Conservation (phyloP, 2,888 invertebrate genomes). For the Acleris emargana region DNA sequence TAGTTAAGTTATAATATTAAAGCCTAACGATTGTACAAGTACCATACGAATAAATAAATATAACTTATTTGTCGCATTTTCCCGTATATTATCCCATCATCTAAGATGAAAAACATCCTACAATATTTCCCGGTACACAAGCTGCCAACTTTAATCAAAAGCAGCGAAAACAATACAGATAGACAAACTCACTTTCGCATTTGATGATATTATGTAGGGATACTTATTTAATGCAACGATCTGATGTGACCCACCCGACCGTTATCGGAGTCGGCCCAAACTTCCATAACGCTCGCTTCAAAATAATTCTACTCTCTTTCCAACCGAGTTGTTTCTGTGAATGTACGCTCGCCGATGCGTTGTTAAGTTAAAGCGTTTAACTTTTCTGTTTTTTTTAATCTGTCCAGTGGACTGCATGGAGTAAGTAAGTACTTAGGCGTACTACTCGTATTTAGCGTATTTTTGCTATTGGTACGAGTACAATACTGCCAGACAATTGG, state of each 20-base stretch:
- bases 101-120: too few species aligned
- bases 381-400: constrained; percentile 26
- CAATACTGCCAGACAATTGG: too few species aligned
- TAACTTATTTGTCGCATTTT: too few species aligned
- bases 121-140: too few species aligned
- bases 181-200: too few species aligned
- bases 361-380: constrained; percentile 28
- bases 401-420: constrained; percentile 13
- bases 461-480: not conserved
- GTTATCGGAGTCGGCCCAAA: constrained; percentile 42
- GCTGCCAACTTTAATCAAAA: too few species aligned
- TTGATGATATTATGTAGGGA: too few species aligned
- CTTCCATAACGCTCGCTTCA: constrained; percentile 45
- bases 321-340: constrained; percentile 43
- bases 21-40: too few species aligned
- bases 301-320: constrained; percentile 49
- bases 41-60: too few species aligned
- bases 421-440: constrained; percentile 7
- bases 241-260: constrained; percentile 41
- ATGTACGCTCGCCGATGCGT: constrained; percentile 34
- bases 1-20: too few species aligned
- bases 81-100: too few species aligned
- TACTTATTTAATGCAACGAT: constrained; percentile 6
- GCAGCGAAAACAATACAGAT: too few species aligned
- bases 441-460: constrained; percentile 13